Percentiles rank a stretch among this genome's conserved stretches.
Conservation (phyloP, 2,888 invertebrate genomes). For the Lasioglossum zephyrum region DNA sequence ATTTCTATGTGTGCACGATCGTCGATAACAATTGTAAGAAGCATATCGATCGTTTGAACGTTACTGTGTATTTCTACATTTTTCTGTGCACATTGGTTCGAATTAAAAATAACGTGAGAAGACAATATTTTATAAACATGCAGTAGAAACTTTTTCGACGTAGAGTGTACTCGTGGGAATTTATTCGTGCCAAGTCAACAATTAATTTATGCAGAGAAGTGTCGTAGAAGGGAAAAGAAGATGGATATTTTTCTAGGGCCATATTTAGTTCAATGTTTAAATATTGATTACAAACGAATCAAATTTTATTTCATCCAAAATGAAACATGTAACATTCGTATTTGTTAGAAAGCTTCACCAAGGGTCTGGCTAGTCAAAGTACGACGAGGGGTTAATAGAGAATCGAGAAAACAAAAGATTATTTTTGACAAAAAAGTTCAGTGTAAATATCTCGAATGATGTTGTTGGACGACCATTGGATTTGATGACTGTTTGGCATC, state of each 20-base stretch:
- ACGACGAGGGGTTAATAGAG: no score
- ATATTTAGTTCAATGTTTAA: no score
- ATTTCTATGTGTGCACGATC: not conserved
- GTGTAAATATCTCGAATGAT: not conserved
- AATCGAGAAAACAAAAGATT: not conserved
- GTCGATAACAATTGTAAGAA: not conserved
- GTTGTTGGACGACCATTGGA: conserved; percentile 12
- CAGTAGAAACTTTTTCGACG: not conserved
- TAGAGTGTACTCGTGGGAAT: no score
- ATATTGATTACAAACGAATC: no score
- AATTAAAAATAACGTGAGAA: not conserved
- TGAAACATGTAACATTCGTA: no score
- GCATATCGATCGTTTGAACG: not conserved
- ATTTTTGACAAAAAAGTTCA: not conserved
- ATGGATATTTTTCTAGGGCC: no score
- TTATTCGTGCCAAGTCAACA: no score
- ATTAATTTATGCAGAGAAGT: no score
- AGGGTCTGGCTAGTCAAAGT: no score
- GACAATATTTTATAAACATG: not conserved
- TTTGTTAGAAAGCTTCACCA: no score
- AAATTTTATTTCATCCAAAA: no score
- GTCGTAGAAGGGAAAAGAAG: no score
- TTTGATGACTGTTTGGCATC: not conserved
- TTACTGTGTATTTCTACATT: not conserved
- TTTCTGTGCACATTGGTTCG: not conserved